phyloP scores from a whole-genome alignment of 2,888 invertebrate species.

The Pyrrhosoma nymphula region DNA sequence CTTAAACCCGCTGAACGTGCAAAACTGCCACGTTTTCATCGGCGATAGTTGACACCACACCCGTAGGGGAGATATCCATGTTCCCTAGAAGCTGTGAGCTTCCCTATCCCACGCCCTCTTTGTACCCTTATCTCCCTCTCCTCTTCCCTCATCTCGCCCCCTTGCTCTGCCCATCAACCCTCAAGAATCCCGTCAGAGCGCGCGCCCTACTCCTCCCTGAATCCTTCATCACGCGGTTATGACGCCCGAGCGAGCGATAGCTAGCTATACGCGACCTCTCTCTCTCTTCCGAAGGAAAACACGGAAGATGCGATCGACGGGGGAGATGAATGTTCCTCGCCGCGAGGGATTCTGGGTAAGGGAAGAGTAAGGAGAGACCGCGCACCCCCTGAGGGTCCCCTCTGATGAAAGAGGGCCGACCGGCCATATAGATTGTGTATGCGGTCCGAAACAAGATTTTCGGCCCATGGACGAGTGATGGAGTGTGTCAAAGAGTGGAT shows the following conservation, averaged over 20 bases:
- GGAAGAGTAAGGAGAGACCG: neutral
- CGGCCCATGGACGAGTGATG: neutral
- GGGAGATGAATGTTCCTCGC: constrained; percentile 54
- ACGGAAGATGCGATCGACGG: constrained; percentile 29
- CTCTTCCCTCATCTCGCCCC: neutral
- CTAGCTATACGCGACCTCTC: neutral
- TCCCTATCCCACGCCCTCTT: neutral
- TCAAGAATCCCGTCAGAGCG: neutral
- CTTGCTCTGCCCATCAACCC: neutral
- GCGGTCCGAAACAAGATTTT: constrained; percentile 64
- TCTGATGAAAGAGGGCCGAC: constrained; percentile 34
- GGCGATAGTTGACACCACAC: neutral
- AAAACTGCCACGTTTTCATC: neutral
- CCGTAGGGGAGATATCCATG: neutral
- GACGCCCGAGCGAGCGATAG: constrained; percentile 29
- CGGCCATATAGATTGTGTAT: constrained; percentile 28
- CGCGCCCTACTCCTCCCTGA: neutral
- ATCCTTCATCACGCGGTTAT: constrained; percentile 29
- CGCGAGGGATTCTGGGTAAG: constrained; percentile 51
- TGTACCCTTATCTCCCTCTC: constrained; percentile 31
- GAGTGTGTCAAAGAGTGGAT: neutral
- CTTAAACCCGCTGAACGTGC: neutral
- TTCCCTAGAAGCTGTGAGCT: neutral
- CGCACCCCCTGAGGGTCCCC: neutral
- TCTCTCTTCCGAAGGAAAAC: neutral